Evolutionary conservation across 1,140 invertebrate species (phyloP).

Genomic region (Cataglyphis hispanica): DNA sequence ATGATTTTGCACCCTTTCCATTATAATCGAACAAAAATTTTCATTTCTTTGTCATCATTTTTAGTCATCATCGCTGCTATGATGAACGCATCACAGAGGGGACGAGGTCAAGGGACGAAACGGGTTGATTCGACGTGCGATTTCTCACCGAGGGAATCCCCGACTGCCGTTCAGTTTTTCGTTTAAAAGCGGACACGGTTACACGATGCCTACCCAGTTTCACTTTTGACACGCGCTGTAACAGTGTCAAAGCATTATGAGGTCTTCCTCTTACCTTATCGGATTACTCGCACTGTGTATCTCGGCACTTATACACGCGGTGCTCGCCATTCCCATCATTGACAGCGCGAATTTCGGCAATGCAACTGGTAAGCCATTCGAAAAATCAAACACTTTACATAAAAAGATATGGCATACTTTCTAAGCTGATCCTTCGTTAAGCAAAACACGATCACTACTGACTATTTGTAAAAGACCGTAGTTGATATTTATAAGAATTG

Average conservation of each 20-base stretch:
- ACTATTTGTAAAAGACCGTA: background rate
- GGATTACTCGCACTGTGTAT: background rate
- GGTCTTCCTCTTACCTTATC: background rate
- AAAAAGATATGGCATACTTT: background rate
- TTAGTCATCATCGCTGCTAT: background rate
- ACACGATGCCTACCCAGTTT: constrained; percentile 65
- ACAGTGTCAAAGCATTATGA: constrained; percentile 41
- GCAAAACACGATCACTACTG: background rate
- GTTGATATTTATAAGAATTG: background rate
- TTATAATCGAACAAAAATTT: constrained; percentile 27
- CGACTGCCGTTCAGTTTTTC: constrained; percentile 66
- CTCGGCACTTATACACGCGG: background rate
- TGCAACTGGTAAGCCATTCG: constrained; percentile 43
- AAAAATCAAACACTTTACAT: background rate
- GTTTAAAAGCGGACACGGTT: constrained; percentile 72
- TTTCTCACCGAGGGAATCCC: constrained; percentile 68
- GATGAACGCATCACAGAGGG: constrained; percentile 12
- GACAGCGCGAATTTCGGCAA: constrained; percentile 20
- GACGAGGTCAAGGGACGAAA: constrained; percentile 66
- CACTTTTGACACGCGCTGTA: constrained; percentile 54
- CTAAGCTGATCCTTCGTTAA: background rate
- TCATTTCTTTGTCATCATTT: background rate
- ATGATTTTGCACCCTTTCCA: background rate
- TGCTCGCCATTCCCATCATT: background rate
- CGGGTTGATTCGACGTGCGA: background rate